Base-by-base conservation (phyloP, 2,888 invertebrate genomes). In the Acanthosepion pharaonis region DNA sequence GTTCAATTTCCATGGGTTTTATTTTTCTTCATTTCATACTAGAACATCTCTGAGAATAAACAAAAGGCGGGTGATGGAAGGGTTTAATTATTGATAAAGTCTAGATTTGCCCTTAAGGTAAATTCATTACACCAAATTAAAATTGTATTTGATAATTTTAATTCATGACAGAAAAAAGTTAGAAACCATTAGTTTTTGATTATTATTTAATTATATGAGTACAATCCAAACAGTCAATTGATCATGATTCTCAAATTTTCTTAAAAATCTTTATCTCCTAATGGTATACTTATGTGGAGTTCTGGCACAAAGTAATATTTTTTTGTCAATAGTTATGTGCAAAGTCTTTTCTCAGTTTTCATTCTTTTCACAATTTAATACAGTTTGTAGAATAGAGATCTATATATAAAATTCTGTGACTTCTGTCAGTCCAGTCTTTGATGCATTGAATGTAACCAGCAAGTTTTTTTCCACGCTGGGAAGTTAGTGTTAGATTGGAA, bases 41-140 rank as follows among this genome's bases (percentile, higher is more conserved):
- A 78, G 33, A 78, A 78, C 78, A 78, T 78, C 78, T 15, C 78
- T n/a, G 3, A 15, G n/a, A 78, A 78, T 78, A 78, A 78, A 78
- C 78, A 78, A 78, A 78, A n/a, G 78, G 18, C 23, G n/a, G 33
- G 18, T 33, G n/a, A 33, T 78, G n/a, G 78, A n/a, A 78, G 78
- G n/a, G n/a, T 78, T n/a, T 78, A 78, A 78, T 78, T 78, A 78
- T 78, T 33, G 78, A 78, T 78, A n/a, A 78, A n/a, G n/a, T 33
- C 18, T 78, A 78, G 78, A 78, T 78, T 78, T 78, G n/a, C 78
- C 78, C 18, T 78, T 78, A 78, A 78, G 78, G 78, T 78, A 78
- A 78, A 78, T 78, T 78, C n/a, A 78, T 78, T 78, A 78, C n/a
- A 78, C 78, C 33, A n/a, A 78, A 78, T 78, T 78, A 78, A 78